A percentile compares a stretch with the other conserved stretches of the same genome.
Conservation (phyloP, 2,113 vertebrate genomes). For the Vulpes vulpes region DNA sequence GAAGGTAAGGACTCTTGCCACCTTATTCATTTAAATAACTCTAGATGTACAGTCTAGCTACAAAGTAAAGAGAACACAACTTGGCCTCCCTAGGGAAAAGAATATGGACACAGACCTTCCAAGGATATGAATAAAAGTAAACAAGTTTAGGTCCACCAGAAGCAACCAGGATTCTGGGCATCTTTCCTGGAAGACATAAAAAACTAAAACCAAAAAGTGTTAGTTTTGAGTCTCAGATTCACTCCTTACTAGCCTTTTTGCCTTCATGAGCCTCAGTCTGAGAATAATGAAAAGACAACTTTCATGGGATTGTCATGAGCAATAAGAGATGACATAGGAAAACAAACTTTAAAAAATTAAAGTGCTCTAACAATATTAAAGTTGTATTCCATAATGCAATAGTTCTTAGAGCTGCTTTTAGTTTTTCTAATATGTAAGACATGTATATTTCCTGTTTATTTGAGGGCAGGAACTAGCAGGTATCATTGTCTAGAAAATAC, state of each 20-base stretch:
- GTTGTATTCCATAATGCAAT: background rate
- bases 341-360: background rate
- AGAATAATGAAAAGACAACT: background rate
- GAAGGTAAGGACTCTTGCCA: background rate
- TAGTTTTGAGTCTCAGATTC: background rate
- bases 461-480: background rate
- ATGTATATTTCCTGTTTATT: background rate
- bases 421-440: background rate
- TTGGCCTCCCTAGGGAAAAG: background rate
- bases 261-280: background rate
- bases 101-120: accelerated
- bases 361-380: background rate
- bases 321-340: background rate
- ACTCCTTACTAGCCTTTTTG: background rate
- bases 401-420: background rate
- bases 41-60: background rate
- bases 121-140: background rate
- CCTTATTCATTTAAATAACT: background rate
- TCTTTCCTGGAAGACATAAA: background rate
- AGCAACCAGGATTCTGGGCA: background rate
- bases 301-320: background rate
- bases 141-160: background rate
- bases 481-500: background rate
- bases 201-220: background rate
- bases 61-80: background rate